Evolutionary conservation across 2,797 vertebrate genomes (phyloP), one percentile per base, ranked within the genome.

Genomic region (Tadarida brasiliensis): DNA sequence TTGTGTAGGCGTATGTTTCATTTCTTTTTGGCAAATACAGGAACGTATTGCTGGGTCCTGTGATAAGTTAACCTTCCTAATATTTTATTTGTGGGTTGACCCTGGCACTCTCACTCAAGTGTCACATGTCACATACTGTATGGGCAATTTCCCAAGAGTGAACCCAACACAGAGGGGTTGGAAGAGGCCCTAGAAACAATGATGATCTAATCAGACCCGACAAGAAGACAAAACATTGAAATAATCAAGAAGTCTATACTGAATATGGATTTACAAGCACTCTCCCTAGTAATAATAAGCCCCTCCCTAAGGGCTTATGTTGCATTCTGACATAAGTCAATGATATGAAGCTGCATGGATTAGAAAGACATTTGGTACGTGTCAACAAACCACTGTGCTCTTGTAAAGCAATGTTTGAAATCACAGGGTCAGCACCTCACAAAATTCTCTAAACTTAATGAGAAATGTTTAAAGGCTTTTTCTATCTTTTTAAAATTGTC

Each of bases 351-450:
- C 26, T 26, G 7, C 14, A 47, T 11, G 15, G 59, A 70, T 44
- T 35, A 82, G 11, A 47, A 90, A 28, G 49, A 61, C 2, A 56
- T 19, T 76, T 61, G 1, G 30, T 49, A 33, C 49, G 7, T 59
- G n/a, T 54, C 19, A 51, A n/a, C 57, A 87, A 80, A 70, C 15
- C 24, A 65, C 28, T 15, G 4, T 0, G 15, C 15, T 74, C 73
- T 67, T 33, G 80, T 24, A 91, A 94, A 91, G 59, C 51, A 47
- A 51, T 54, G 16, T 67, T 93, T 91, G 80, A 86, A 86, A 92
- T 77, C 39, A 44, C 17, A 54, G 81, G 11, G 11, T 57, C 30
- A 74, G 5, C 7, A 47, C 15, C n/a, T 78, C 57, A 49, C 33
- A 90, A 91, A 96, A 83, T 82, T 86, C 49, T 74, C 26, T 63